Evolutionary conservation across 2,797 vertebrate species (phyloP).

Genomic region (Poecilia wingei): DNA sequence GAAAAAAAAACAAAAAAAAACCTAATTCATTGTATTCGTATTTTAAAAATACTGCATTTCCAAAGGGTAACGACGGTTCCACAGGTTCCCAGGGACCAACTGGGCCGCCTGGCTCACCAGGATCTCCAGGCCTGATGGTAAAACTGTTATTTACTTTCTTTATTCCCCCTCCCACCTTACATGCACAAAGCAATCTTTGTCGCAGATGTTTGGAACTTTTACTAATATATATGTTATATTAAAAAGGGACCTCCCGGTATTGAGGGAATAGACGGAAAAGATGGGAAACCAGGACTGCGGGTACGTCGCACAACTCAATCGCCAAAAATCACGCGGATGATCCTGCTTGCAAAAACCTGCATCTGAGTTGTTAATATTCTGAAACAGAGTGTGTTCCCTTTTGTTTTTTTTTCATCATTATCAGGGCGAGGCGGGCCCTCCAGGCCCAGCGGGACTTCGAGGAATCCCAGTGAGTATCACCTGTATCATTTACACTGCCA

Average conservation of each 20-base stretch:
- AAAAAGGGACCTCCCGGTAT: constrained; percentile 89
- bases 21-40: not conserved
- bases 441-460: constrained; percentile 86
- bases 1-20: not conserved
- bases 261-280: constrained; percentile 93
- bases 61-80: constrained; percentile 81
- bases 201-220: constrained; percentile 2
- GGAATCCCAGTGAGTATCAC: constrained; percentile 89
- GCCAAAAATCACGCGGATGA: constrained; percentile 4
- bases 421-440: constrained; percentile 87
- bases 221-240: constrained; percentile 2
- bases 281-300: constrained; percentile 89
- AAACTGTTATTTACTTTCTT: not conserved
- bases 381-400: constrained; percentile 3
- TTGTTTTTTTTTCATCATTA: constrained; percentile 30
- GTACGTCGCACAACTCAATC: constrained; percentile 69
- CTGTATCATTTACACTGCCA: constrained; percentile 24
- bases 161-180: too few species aligned
- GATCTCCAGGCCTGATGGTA: constrained; percentile 90
- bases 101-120: constrained; percentile 86
- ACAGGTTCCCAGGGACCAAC: constrained; percentile 85
- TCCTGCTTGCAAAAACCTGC: constrained; percentile 6
- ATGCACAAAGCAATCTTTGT: not conserved
- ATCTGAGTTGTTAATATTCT: constrained; percentile 28
- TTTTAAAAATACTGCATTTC: not conserved